Conservation (phyloP, 2,888 invertebrate genomes). For the Hydropsyche betteni region DNA sequence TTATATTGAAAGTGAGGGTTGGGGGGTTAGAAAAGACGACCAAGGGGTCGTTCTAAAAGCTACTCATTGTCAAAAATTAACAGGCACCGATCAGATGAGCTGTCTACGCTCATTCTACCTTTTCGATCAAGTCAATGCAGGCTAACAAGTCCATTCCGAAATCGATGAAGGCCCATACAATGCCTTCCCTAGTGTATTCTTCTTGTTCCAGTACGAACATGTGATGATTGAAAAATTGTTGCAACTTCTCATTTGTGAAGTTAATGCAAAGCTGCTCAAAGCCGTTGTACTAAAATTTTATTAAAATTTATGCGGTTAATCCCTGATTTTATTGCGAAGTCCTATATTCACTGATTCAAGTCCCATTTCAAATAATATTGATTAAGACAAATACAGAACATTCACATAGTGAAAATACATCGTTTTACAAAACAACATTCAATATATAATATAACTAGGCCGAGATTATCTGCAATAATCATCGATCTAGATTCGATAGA, state of each 20-base stretch:
- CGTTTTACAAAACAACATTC: too few species aligned
- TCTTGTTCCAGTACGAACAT: conserved; percentile 99
- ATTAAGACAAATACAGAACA: too few species aligned
- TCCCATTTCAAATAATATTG: not conserved
- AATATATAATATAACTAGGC: too few species aligned
- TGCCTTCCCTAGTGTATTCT: conserved; percentile 97
- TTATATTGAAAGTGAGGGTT: not conserved
- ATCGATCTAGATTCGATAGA: too few species aligned
- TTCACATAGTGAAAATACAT: too few species aligned
- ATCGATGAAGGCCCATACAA: conserved; percentile 98
- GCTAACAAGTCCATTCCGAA: conserved; percentile 99
- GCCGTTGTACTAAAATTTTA: conserved; percentile 84
- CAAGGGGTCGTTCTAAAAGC: not conserved
- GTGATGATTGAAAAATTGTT: conserved; percentile 99
- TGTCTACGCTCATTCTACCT: conserved; percentile 70
- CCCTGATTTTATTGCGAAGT: not conserved
- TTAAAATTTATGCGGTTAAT: not conserved
- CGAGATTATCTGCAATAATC: too few species aligned
- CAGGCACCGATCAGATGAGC: conserved; percentile 20
- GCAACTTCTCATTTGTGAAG: conserved; percentile 99
- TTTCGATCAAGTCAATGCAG: conserved; percentile 98
- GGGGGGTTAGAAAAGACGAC: not conserved
- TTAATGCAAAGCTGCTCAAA: conserved; percentile 99
- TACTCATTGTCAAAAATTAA: conserved; percentile 20
- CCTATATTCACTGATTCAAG: not conserved